These are phyloP conservation scores for Epizoanthus stellaris DNA, from an alignment of 92 coral and sea anemone species.

Conservation along the genomic window DNA sequence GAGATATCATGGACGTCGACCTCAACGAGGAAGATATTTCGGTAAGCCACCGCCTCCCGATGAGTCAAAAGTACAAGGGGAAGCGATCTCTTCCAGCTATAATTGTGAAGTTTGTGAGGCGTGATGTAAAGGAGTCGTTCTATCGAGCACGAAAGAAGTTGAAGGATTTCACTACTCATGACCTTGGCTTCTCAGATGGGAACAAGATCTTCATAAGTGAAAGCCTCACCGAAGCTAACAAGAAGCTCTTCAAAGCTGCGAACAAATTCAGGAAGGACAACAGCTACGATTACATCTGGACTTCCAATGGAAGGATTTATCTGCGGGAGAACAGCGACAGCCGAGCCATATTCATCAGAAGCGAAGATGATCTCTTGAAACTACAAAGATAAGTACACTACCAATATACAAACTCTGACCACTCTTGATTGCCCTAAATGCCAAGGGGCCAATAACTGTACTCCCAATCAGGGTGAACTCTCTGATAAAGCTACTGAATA, in stretches of 20 bases:
- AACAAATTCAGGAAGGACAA: background rate
- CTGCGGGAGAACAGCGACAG: background rate
- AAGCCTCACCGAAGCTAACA: conserved; percentile 9
- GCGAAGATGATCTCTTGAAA: too few species aligned
- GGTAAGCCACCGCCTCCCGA: conserved; percentile 39
- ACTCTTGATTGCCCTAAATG: too few species aligned
- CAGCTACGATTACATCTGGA: background rate
- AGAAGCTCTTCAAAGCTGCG: background rate
- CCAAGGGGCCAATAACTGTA: too few species aligned
- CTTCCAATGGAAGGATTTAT: conserved; percentile 5
- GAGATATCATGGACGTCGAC: conserved; percentile 32
- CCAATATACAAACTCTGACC: too few species aligned
- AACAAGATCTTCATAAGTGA: conserved; percentile 35
- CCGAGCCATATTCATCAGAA: background rate
- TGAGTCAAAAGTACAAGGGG: conserved; percentile 38
- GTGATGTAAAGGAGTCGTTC: background rate
- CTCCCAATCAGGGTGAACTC: too few species aligned
- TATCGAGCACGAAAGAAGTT: conserved; percentile 26
- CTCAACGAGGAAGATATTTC: conserved; percentile 42
- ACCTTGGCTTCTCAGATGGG: background rate
- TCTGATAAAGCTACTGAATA: too few species aligned
- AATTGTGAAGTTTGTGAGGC: conserved; percentile 27
- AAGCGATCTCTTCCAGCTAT: conserved; percentile 40
- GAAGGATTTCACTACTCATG: background rate
- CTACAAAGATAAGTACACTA: background rate